phyloP scores from a whole-genome alignment of 2,797 vertebrate genomes.

The Chaenodraco wilsoni region DNA sequence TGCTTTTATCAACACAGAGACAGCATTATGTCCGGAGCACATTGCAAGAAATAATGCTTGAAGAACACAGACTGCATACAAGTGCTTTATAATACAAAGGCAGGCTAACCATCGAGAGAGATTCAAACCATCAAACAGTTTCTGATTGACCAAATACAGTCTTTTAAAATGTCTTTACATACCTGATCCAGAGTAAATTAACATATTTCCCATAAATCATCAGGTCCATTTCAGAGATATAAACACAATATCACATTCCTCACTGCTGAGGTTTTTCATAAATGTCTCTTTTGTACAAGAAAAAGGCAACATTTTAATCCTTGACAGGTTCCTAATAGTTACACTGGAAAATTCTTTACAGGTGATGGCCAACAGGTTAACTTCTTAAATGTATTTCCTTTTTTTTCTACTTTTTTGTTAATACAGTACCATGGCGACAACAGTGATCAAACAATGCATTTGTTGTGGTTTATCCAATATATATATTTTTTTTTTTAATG shows the following conservation, averaged over 20 bases:
- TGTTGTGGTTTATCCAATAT: slow-evolving; percentile 82
- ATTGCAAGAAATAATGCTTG: slow-evolving; percentile 91
- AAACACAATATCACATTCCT: slow-evolving; percentile 97
- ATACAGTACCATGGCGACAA: slow-evolving; percentile 96
- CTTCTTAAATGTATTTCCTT: slow-evolving; percentile 56
- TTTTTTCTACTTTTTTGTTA: slow-evolving; percentile 70
- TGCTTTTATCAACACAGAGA: slow-evolving; percentile 95
- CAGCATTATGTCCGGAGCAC: slow-evolving; percentile 91
- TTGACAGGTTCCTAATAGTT: slow-evolving; percentile 93
- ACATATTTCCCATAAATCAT: slow-evolving; percentile 95
- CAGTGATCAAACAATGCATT: slow-evolving; percentile 91
- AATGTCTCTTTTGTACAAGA: slow-evolving; percentile 99
- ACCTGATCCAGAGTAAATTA: slow-evolving; percentile 98
- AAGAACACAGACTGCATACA: slow-evolving; percentile 93
- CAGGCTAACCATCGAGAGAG: slow-evolving; percentile 92
- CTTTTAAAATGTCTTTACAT: slow-evolving; percentile 95
- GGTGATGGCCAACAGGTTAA: slow-evolving; percentile 89
- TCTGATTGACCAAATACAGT: slow-evolving; percentile 89
- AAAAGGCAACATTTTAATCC: slow-evolving; percentile 97
- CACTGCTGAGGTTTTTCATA: slow-evolving; percentile 94
- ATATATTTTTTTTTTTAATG: slow-evolving; percentile 79
- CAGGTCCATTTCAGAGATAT: slow-evolving; percentile 95
- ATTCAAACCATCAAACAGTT: slow-evolving; percentile 90
- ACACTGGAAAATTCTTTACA: slow-evolving; percentile 93
- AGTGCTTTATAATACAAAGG: slow-evolving; percentile 94